These are phyloP conservation scores for Colius striatus DNA, from an alignment of 2,113 vertebrate species.

Conservation along the genomic window DNA sequence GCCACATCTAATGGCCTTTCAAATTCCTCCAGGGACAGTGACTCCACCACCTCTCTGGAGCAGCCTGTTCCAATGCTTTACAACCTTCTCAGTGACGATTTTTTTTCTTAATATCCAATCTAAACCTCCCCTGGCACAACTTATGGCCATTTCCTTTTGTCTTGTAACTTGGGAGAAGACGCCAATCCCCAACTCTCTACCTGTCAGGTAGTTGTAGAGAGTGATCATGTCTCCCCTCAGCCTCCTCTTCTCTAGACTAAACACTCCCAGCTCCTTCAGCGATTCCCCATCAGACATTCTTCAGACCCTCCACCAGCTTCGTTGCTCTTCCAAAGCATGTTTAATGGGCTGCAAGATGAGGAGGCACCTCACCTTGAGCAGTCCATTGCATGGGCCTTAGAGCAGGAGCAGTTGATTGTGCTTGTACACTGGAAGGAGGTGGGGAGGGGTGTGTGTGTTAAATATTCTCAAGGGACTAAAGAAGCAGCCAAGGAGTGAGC, in stretches of 20 bases:
- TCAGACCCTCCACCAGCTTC: neutral
- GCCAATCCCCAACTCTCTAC: neutral
- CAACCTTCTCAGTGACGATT: neutral
- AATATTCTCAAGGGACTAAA: neutral
- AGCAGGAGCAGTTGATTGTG: neutral
- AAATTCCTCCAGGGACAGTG: neutral
- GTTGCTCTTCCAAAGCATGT: neutral
- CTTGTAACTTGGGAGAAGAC: neutral
- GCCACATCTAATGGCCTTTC: neutral
- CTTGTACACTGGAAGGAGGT: neutral
- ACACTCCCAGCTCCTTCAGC: neutral
- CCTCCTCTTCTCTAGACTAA: neutral
- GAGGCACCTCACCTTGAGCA: neutral
- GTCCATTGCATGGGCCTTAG: neutral
- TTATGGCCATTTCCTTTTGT: neutral
- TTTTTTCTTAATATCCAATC: neutral
- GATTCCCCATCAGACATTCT: accelerated
- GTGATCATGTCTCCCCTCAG: accelerated
- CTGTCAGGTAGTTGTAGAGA: neutral
- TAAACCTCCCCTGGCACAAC: neutral
- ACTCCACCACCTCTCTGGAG: neutral
- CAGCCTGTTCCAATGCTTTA: neutral
- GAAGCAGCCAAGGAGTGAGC: neutral
- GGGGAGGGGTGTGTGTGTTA: too few relatives aligned
- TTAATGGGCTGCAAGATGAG: neutral